Conservation (phyloP, 2,113 vertebrate genomes). For the Trematomus loennbergii region DNA sequence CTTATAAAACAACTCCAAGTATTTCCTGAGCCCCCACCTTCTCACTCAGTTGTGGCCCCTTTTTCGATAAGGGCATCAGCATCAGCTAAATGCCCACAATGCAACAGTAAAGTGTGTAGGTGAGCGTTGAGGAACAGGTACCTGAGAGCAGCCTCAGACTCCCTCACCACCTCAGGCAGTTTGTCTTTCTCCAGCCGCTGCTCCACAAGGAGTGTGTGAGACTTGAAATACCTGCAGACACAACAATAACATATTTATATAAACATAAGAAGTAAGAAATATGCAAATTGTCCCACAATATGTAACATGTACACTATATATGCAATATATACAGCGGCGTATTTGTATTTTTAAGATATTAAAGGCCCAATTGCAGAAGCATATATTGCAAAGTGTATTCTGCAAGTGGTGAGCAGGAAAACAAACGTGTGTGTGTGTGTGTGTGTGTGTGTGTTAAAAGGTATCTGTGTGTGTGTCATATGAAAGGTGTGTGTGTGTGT, state of each 20-base stretch:
- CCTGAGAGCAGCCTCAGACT: slow-evolving; percentile 95
- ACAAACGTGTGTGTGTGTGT: not conserved
- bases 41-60: not conserved
- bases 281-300: not conserved
- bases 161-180: slow-evolving; percentile 90
- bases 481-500: too few species aligned
- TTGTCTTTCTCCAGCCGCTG: slow-evolving; percentile 91
- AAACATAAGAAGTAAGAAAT: too few species aligned
- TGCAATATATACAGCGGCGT: too few species aligned
- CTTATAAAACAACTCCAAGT: not conserved
- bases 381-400: not conserved
- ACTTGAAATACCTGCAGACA: slow-evolving; percentile 93
- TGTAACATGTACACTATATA: not conserved
- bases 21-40: too few species aligned
- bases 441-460: too few species aligned
- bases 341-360: too few species aligned
- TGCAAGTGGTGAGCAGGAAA: not conserved
- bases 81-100: not conserved
- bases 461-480: too few species aligned
- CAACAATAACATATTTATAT: not conserved
- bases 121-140: slow-evolving; percentile 42
- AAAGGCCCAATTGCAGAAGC: too few species aligned
- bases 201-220: slow-evolving; percentile 92
- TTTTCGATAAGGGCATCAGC: not conserved
- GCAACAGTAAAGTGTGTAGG: not conserved